Conservation (phyloP, 2,113 vertebrate genomes). For the Gymnogyps californianus region DNA sequence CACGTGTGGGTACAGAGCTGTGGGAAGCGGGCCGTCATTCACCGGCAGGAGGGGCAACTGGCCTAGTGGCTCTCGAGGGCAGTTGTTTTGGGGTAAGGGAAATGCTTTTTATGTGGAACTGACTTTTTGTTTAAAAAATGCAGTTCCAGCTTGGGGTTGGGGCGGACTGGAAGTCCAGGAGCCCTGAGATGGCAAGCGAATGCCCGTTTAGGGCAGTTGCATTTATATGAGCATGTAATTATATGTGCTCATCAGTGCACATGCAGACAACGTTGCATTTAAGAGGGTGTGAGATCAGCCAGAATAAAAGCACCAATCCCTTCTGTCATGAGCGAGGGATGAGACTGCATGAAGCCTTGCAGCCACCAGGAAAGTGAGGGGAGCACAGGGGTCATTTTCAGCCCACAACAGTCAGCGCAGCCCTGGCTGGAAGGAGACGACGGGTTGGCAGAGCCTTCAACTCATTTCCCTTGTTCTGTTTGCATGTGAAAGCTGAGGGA, state of each 20-base stretch:
- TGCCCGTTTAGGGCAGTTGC: background rate
- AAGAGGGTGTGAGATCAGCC: background rate
- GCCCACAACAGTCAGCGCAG: background rate
- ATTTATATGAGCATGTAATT: background rate
- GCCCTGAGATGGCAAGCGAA: fast-evolving
- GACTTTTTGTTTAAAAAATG: background rate
- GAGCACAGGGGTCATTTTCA: background rate
- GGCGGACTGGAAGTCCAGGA: background rate
- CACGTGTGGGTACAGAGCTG: background rate
- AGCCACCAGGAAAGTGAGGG: background rate
- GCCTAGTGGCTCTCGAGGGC: background rate
- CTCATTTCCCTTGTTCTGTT: background rate
- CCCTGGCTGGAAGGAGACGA: background rate
- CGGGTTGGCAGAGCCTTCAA: background rate
- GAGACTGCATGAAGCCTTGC: background rate
- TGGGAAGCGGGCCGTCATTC: background rate
- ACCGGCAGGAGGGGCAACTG: background rate
- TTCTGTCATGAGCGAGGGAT: fast-evolving
- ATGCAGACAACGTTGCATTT: background rate
- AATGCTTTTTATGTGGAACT: background rate
- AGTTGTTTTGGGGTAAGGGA: background rate
- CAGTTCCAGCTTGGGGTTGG: background rate
- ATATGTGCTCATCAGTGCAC: background rate
- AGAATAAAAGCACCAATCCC: background rate
- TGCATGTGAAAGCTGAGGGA: background rate